Evolutionary conservation across 2,888 invertebrate genomes (phyloP).

Genomic region (Caenorhabditis japonica): DNA sequence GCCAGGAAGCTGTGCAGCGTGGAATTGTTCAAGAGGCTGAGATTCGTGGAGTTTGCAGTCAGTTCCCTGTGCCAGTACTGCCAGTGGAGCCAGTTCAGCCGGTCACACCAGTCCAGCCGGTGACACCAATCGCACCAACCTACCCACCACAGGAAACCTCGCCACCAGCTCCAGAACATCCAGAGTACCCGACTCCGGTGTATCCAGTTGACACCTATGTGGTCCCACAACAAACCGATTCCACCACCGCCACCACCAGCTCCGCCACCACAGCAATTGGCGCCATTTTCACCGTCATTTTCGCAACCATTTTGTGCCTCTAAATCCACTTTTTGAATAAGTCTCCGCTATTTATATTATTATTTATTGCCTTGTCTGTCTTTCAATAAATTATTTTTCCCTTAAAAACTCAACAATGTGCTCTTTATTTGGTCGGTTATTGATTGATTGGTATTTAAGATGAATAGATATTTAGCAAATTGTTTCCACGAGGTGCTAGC

Average conservation of each 20-base stretch:
- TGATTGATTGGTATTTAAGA: too few species aligned
- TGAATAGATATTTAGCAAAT: too few species aligned
- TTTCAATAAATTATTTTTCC: too few species aligned
- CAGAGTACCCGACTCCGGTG: not conserved
- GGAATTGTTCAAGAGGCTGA: slow-evolving; percentile 10
- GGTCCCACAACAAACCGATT: not conserved
- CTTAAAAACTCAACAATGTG: too few species aligned
- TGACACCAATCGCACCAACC: not conserved
- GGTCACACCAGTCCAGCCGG: not conserved
- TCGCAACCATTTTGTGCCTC: slow-evolving; percentile 27
- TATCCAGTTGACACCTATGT: not conserved
- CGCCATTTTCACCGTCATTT: slow-evolving; percentile 16
- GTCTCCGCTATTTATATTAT: slow-evolving; percentile 1
- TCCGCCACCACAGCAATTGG: not conserved
- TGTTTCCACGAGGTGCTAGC: too few species aligned
- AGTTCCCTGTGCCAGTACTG: not conserved
- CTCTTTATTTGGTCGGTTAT: too few species aligned
- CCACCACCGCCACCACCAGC: not conserved
- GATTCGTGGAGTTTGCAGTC: slow-evolving; percentile 5
- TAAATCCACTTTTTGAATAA: too few species aligned
- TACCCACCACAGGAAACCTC: not conserved
- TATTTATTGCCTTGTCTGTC: not conserved
- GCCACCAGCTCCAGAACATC: not conserved
- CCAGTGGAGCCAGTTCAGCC: not conserved
- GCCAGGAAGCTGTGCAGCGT: slow-evolving; percentile 6